Evolutionary conservation across 1,140 invertebrate genomes (phyloP).

Genomic region (Leptonema lineaticorne): DNA sequence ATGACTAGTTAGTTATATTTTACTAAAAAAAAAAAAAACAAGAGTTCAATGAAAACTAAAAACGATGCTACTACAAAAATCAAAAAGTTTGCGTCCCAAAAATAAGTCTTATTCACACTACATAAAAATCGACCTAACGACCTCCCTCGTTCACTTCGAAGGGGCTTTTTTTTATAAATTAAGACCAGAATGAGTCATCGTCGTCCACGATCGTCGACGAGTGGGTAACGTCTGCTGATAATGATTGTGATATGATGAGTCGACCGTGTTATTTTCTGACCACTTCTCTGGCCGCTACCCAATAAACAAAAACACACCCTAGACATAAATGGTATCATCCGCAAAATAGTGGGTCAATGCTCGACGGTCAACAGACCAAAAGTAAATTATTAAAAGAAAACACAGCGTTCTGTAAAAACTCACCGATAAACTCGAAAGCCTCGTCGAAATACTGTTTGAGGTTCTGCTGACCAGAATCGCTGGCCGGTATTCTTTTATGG

Average conservation of each 20-base stretch:
- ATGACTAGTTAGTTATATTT: neutral
- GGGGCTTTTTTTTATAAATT: slow-evolving; percentile 25
- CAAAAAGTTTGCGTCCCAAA: too few species aligned
- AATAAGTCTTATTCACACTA: too few species aligned
- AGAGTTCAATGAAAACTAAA: too few species aligned
- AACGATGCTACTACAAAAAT: too few species aligned
- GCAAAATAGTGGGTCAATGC: slow-evolving; percentile 23
- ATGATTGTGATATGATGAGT: slow-evolving; percentile 26
- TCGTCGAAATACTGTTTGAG: slow-evolving; percentile 91
- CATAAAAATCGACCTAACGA: slow-evolving; percentile 14
- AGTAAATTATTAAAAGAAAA: neutral
- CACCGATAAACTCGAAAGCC: slow-evolving; percentile 88
- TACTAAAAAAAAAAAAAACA: neutral
- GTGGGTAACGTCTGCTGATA: neutral
- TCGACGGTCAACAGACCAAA: neutral
- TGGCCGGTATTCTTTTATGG: slow-evolving; percentile 81
- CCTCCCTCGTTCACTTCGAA: slow-evolving; percentile 7
- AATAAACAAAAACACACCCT: slow-evolving; percentile 38
- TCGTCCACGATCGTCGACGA: neutral
- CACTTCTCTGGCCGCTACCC: slow-evolving; percentile 24
- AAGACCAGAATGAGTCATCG: slow-evolving; percentile 21
- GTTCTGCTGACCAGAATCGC: slow-evolving; percentile 85
- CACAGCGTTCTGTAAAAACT: too few species aligned
- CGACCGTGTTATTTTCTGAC: slow-evolving; percentile 34
- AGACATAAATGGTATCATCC: slow-evolving; percentile 36